phyloP scores from a whole-genome alignment of 2,888 invertebrate genomes.

The Lucinisca nassula region DNA sequence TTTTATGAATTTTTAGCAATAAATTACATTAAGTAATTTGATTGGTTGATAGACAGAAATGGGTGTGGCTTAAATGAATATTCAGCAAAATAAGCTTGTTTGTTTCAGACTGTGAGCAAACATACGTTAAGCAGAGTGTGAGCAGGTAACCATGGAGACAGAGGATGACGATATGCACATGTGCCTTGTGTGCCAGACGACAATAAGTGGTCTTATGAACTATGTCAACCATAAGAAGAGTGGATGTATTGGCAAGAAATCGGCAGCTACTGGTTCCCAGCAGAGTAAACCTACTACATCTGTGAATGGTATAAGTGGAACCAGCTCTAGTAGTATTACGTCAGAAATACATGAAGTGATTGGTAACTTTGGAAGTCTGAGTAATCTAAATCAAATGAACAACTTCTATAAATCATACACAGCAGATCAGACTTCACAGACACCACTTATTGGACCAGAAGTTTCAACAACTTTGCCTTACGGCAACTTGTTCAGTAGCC shows the following conservation, averaged over 20 bases:
- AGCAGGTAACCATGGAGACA: slow-evolving; percentile 37
- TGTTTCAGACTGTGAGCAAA: background rate
- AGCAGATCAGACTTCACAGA: background rate
- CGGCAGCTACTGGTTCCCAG: background rate
- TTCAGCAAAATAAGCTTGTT: too few species aligned
- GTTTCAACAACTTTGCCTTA: background rate
- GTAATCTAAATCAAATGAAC: background rate
- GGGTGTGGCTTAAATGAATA: too few species aligned
- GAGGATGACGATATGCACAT: slow-evolving; percentile 93
- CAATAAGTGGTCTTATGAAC: slow-evolving; percentile 95
- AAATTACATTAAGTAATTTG: too few species aligned
- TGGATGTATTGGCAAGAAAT: slow-evolving; percentile 89
- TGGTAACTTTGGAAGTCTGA: background rate
- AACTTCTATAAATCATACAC: background rate
- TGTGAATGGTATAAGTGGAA: background rate
- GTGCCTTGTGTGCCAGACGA: slow-evolving; percentile 95
- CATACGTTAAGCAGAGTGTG: background rate
- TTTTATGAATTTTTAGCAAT: too few species aligned
- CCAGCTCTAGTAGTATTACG: background rate
- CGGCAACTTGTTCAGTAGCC: background rate
- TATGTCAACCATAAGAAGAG: slow-evolving; percentile 95
- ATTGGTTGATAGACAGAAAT: too few species aligned
- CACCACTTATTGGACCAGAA: background rate
- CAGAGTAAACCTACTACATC: background rate
- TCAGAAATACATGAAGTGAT: background rate